phyloP scores from a whole-genome alignment of 2,797 vertebrate genomes.

The Danio kyathit region DNA sequence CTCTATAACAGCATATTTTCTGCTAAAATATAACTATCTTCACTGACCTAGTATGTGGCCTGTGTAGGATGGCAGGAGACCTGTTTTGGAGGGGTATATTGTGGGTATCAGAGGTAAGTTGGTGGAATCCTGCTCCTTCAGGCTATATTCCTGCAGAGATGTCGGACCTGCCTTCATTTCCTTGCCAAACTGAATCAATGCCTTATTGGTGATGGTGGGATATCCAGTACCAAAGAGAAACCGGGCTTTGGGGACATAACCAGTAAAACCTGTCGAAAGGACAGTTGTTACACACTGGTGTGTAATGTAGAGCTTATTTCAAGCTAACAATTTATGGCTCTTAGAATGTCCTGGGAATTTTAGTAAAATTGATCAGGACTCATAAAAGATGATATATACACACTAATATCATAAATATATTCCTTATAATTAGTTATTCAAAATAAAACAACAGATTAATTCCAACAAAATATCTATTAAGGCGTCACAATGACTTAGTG shows the following conservation, averaged over 20 bases:
- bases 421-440: too few species aligned
- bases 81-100: slow-evolving; percentile 68
- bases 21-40: too few species aligned
- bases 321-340: too few species aligned
- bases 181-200: slow-evolving; percentile 76
- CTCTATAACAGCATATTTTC: neutral
- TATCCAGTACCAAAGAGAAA: slow-evolving; percentile 77
- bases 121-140: neutral
- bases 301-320: neutral
- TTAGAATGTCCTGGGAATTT: too few species aligned
- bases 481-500: too few species aligned
- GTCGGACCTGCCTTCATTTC: slow-evolving; percentile 56
- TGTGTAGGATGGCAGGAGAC: slow-evolving; percentile 77
- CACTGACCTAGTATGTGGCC: slow-evolving; percentile 83
- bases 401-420: too few species aligned
- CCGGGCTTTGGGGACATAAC: slow-evolving; percentile 74
- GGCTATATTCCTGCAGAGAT: neutral
- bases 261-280: slow-evolving; percentile 75
- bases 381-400: too few species aligned
- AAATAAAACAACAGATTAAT: too few species aligned
- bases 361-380: too few species aligned
- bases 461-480: too few species aligned
- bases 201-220: slow-evolving; percentile 73
- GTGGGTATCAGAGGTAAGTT: slow-evolving; percentile 49
- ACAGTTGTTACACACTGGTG: neutral